phyloP scores from a whole-genome alignment of 35 echinoderm and acorn worm species.

The Stichopus chloronotus region DNA sequence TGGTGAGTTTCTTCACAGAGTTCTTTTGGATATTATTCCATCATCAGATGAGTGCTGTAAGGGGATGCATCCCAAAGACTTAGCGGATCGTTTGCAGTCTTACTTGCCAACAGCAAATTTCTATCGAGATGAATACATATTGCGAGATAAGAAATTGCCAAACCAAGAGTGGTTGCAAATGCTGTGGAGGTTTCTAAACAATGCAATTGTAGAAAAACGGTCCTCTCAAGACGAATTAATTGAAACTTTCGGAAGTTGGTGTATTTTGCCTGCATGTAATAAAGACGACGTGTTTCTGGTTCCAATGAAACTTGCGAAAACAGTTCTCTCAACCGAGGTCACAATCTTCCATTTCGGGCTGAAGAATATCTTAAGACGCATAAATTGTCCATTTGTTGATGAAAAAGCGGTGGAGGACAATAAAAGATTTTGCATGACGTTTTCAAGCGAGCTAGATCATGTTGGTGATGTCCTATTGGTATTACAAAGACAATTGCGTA shows the following conservation, averaged over 20 bases:
- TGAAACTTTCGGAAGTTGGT: constrained; percentile 8
- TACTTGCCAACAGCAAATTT: neutral
- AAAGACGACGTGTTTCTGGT: neutral
- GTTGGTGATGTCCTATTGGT: neutral
- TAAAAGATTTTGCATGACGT: neutral
- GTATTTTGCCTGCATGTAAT: neutral
- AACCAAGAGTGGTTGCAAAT: neutral
- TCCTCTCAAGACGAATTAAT: neutral
- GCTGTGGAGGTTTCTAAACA: constrained; percentile 15
- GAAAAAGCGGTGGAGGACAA: too few relatives aligned
- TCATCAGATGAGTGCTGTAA: neutral
- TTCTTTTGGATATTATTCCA: neutral
- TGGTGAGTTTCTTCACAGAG: constrained; percentile 46
- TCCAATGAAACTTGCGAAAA: constrained; percentile 20
- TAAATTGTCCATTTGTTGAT: constrained; percentile 4
- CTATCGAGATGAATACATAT: neutral
- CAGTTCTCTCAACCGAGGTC: neutral
- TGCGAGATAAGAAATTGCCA: neutral
- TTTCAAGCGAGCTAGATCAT: constrained; percentile 1
- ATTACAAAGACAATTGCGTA: neutral
- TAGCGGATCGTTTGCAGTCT: neutral
- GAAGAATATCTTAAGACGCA: neutral
- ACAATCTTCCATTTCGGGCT: neutral
- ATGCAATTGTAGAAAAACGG: neutral
- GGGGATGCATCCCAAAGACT: constrained; percentile 9